phyloP scores from a whole-genome alignment of 1,140 invertebrate genomes.

The Drosophila sturtevanti region DNA sequence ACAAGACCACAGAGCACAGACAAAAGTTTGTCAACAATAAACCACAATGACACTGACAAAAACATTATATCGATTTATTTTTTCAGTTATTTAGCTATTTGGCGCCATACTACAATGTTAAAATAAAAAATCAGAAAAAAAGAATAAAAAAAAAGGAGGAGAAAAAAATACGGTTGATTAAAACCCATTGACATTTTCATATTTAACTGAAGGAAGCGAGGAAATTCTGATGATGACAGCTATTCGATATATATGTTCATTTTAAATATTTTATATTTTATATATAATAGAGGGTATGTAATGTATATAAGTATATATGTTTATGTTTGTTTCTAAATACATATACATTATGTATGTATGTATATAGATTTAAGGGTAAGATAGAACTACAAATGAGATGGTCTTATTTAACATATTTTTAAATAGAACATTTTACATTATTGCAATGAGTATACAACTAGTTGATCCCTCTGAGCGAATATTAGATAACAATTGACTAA shows the following conservation, averaged over 20 bases:
- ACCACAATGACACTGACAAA: conserved; percentile 43
- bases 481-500: background rate
- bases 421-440: no score
- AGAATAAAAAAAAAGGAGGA: background rate
- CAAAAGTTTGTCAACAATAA: conserved; percentile 38
- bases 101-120: conserved; percentile 45
- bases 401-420: no score
- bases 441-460: background rate
- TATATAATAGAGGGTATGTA: background rate
- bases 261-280: background rate
- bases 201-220: background rate
- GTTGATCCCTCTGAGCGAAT: background rate
- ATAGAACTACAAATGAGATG: no score
- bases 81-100: conserved; percentile 39
- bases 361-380: background rate
- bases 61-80: conserved; percentile 59
- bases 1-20: conserved; percentile 28
- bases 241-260: background rate
- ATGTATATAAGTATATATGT: background rate
- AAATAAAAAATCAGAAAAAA: conserved; percentile 43
- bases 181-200: conserved; percentile 46
- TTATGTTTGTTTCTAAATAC: background rate
- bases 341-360: no score
- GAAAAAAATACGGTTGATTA: conserved; percentile 33
- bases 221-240: background rate